phyloP scores from a whole-genome alignment of 2,888 invertebrate genomes.

The Bimastos eiseni region DNA sequence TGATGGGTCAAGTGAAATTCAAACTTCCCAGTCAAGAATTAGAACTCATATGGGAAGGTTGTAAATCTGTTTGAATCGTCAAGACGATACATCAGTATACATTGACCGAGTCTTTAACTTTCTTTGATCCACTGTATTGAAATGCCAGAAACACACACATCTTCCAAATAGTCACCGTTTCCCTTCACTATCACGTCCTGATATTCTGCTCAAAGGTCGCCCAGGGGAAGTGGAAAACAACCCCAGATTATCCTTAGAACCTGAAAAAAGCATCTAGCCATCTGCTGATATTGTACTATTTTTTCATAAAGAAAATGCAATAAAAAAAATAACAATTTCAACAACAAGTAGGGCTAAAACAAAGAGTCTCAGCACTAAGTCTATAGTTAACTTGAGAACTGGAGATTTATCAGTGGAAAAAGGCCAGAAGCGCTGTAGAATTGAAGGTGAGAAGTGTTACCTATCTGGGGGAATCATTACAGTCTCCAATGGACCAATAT shows the following conservation, averaged over 20 bases:
- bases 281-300: background rate
- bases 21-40: background rate
- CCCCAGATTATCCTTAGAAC: background rate
- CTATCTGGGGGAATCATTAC: conserved; percentile 22
- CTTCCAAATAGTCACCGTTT: background rate
- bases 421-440: conserved; percentile 20
- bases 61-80: too few species aligned
- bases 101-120: too few species aligned
- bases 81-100: too few species aligned
- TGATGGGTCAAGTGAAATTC: background rate
- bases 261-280: background rate
- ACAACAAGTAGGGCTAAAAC: background rate
- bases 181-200: background rate
- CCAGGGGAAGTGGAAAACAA: background rate
- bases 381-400: background rate
- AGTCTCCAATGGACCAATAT: conserved; percentile 82
- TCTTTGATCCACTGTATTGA: background rate
- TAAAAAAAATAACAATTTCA: background rate
- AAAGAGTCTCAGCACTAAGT: background rate
- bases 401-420: background rate
- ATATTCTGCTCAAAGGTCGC: background rate
- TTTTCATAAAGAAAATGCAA: background rate
- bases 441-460: conserved; percentile 25
- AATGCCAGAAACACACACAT: background rate
- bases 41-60: background rate